Base-by-base conservation (phyloP, 2,113 vertebrate genomes). In the Microcebus lehilahytsara region DNA sequence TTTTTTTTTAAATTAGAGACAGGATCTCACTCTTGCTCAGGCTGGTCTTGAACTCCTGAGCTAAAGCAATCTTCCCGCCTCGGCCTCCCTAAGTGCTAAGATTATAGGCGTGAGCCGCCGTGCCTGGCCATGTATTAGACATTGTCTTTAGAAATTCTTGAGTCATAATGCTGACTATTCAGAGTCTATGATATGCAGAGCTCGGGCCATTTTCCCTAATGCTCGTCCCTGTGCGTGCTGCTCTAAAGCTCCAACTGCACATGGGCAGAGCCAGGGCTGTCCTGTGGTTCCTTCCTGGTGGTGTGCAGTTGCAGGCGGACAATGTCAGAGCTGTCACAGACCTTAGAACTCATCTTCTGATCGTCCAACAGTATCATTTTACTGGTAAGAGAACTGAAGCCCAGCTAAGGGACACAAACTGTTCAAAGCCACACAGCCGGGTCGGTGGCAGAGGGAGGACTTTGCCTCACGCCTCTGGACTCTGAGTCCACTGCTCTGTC, bases 111-210 rank as follows among this genome's bases (percentile, higher is more conserved):
- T 53, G 51, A 53, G 51, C 51, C 51, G 16, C 13, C 3, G 4
- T 3, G 14, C 51, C 51, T 53, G 51, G 51, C 13, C 51, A 53
- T 14, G 14, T 53, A 56, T 83, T 78, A 17, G 5, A 40, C 34
- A 30, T 90, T 91, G 42, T 69, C 42, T 49, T 66, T 19, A 49
- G 77, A 53, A 88, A 95, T 72, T 72, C 56, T 88, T n/a, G 87
- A 91, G 83, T 51, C 58, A 25, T 60, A 62, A 42, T 53, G 40
- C 32, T 17, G 17, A 80, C 46, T 53, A 32, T 51, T 90, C 22
- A 58, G 80, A 74, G 62, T 84, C 62, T 51, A 4, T 2, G 14
- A 32, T 25, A 30, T 40, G 49, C 4, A 69, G 60, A 71, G 12
- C n/a, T 40, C 67, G 71, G 64, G 84, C 66, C 53, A n/a, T 74